Conservation (phyloP, 2,888 invertebrate genomes). For the Thymelicus lineola region DNA sequence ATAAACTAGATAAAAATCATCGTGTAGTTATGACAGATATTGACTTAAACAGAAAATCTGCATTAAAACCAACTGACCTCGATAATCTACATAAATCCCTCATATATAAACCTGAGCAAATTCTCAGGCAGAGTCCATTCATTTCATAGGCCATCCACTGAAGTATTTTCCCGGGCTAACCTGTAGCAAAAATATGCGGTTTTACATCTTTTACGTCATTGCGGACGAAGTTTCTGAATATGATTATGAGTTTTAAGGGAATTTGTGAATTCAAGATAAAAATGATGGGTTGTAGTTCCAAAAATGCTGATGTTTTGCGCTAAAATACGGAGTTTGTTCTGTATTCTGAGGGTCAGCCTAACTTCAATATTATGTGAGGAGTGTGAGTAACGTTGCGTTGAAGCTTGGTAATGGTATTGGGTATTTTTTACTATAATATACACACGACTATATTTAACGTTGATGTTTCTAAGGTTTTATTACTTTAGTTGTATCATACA, state of each 20-base stretch:
- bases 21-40: neutral
- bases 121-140: neutral
- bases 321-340: conserved; percentile 9
- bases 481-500: too few relatives aligned
- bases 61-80: neutral
- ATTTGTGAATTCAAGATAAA: conserved; percentile 12
- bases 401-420: neutral
- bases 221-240: conserved; percentile 18
- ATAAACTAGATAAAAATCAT: too few relatives aligned
- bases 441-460: too few relatives aligned
- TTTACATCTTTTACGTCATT: conserved; percentile 22
- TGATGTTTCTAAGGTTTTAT: too few relatives aligned
- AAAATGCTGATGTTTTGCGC: conserved; percentile 2
- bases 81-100: neutral
- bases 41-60: neutral
- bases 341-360: neutral
- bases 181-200: conserved; percentile 15
- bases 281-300: conserved; percentile 12
- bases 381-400: neutral
- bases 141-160: neutral
- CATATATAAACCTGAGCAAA: conserved; percentile 1
- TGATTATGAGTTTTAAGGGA: conserved; percentile 8
- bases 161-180: neutral
- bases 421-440: too few relatives aligned
- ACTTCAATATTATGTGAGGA: conserved; percentile 1